Base-by-base conservation (phyloP, 1,140 invertebrate genomes). In the Orchestia grillus region DNA sequence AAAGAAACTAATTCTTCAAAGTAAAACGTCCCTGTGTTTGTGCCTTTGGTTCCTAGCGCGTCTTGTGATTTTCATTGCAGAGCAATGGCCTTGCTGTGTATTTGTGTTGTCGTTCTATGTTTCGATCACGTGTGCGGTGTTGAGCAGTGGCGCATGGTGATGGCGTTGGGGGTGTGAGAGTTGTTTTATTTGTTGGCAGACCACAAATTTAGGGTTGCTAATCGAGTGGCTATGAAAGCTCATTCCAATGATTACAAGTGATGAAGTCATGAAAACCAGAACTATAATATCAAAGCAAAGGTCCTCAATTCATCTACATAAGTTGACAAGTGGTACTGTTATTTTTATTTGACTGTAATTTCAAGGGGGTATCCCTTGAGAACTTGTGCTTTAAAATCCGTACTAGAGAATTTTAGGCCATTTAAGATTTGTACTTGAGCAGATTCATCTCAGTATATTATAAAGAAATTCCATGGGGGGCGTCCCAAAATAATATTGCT, bases 41-140 rank as follows among this genome's bases (percentile, higher is more conserved):
- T 90, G 41, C 43, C n/a, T 90, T 42, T 90, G 43, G 41, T 90
- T 90, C 43, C 41, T 90, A 90, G 88, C 88, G 88, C 88, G 88
- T 90, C 88, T 90, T 90, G 88, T 44, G 41, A 44, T 90, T 90
- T 90, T 42, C 28, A 44, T 90, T 90, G 88, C 88, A 90, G 15
- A 42, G 88, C 88, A 90, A 90, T 90, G 36, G 88, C 88, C 88
- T 90, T 90, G 88, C 88, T 90, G n/a, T 41, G 88, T 42, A 90
- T 90, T 90, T 90, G 88, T 90, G 88, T 44, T 36, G 88, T 77
- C 62, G 11, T 77, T 77, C 62, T 77, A 77, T 77, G 62, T 77
- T 77, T 77, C 62, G 62, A 77, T 77, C 36, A 77, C 28, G 62
- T 77, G 1, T 77, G 62, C 62, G 62, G 36, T 77, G 62, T 77